A percentile compares a stretch with the other conserved stretches of the same genome.
Evolutionary conservation across 2,797 vertebrate genomes (phyloP).

Genomic region (Coilia nasus): DNA sequence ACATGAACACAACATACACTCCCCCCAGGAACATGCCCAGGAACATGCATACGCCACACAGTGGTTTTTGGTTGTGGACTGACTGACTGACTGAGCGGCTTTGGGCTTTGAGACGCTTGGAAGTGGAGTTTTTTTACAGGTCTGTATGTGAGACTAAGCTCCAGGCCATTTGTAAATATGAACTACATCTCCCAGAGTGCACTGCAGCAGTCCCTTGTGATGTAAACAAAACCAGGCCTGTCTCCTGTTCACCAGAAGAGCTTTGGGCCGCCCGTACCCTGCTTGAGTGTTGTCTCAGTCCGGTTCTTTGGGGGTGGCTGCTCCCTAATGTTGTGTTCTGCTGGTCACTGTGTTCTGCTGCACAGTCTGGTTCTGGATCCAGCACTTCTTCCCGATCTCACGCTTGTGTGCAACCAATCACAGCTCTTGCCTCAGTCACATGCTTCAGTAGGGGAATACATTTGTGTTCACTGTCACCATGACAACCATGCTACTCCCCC

Average conservation of each 20-base stretch:
- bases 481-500: background rate
- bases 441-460: constrained; percentile 8
- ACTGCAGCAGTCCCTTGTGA: constrained; percentile 65
- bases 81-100: background rate
- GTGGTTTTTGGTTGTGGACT: background rate
- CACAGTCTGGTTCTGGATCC: constrained; percentile 50
- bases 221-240: constrained; percentile 55
- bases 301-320: background rate
- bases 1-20: no score
- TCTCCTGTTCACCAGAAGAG: constrained; percentile 50
- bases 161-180: constrained; percentile 62
- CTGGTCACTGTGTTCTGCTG: constrained; percentile 47
- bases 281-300: constrained; percentile 24
- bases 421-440: background rate
- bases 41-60: constrained; percentile 44
- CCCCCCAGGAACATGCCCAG: constrained; percentile 11
- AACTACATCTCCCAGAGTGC: constrained; percentile 67
- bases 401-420: constrained; percentile 48
- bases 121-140: background rate
- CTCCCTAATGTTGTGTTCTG: constrained; percentile 24
- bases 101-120: background rate
- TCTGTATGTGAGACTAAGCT: background rate
- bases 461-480: constrained; percentile 44
- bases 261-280: constrained; percentile 21
- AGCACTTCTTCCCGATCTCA: constrained; percentile 40